phyloP scores from a whole-genome alignment of 2,113 vertebrate species.

The Laticauda laticaudata region DNA sequence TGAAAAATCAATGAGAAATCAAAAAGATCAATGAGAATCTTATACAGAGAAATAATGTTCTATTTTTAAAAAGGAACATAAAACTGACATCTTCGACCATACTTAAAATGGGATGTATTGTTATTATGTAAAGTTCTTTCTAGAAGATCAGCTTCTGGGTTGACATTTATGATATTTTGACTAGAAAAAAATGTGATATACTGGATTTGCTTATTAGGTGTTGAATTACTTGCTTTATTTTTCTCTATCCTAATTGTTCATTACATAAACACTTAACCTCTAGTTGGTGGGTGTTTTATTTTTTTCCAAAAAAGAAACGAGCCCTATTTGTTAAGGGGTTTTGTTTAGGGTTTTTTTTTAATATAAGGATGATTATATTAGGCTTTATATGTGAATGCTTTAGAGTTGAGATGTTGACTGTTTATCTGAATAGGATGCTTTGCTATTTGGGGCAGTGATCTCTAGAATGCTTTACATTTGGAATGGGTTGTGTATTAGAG shows the following conservation, averaged over 20 bases:
- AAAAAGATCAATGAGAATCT: not conserved
- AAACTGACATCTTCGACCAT: not conserved
- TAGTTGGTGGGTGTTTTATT: not conserved
- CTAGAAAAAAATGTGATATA: not conserved
- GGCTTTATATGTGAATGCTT: not conserved
- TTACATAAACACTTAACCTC: not conserved
- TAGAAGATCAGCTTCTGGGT: not conserved
- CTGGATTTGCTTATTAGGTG: not conserved
- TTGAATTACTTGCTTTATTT: not conserved
- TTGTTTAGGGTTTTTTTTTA: not conserved
- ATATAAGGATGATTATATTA: not conserved
- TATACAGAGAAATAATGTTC: not conserved
- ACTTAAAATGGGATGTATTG: not conserved
- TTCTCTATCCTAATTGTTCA: not conserved
- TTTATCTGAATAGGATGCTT: not conserved
- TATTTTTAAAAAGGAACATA: not conserved
- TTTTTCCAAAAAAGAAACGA: not conserved
- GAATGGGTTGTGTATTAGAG: not conserved
- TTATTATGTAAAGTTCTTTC: not conserved
- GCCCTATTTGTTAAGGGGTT: not conserved
- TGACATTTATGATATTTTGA: not conserved
- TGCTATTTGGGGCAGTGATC: not conserved
- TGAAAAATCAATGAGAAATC: not conserved
- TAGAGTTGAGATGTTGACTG: not conserved
- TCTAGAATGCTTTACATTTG: not conserved